Percentiles rank a stretch among this genome's conserved stretches.
Evolutionary conservation across 1,140 invertebrate species (phyloP).

Genomic region (Contarinia nasturtii): DNA sequence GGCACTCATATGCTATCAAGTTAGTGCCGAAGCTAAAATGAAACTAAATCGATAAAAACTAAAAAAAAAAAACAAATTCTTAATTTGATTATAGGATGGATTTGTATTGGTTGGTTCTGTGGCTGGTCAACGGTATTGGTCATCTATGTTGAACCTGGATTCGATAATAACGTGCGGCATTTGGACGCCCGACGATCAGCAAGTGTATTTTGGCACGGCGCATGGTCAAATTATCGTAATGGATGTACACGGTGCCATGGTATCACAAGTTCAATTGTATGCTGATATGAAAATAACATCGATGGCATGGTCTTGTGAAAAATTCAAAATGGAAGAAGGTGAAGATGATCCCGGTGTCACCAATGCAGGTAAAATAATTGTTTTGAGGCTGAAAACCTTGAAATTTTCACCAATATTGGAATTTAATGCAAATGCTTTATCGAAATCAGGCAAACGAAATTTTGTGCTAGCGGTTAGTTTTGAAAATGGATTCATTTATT

Average conservation of each 20-base stretch:
- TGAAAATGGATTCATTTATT: slow-evolving; percentile 69
- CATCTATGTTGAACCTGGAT: slow-evolving; percentile 87
- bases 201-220: slow-evolving; percentile 90
- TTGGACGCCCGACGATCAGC: slow-evolving; percentile 94
- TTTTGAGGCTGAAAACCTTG: too few species aligned
- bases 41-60: background rate
- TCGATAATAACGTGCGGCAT: slow-evolving; percentile 87
- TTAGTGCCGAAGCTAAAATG: slow-evolving; percentile 21
- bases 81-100: slow-evolving; percentile 45
- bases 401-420: background rate
- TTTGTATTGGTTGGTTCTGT: slow-evolving; percentile 93
- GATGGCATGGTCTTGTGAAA: slow-evolving; percentile 93
- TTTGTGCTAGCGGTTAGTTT: slow-evolving; percentile 77
- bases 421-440: slow-evolving; percentile 3
- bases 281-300: slow-evolving; percentile 63
- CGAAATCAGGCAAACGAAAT: slow-evolving; percentile 28
- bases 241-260: slow-evolving; percentile 88
- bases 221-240: slow-evolving; percentile 87
- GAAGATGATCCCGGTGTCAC: slow-evolving; percentile 41
- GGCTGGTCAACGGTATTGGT: slow-evolving; percentile 94
- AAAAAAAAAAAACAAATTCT: slow-evolving; percentile 3
- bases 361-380: slow-evolving; percentile 21
- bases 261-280: slow-evolving; percentile 70
- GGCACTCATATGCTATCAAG: slow-evolving; percentile 95
- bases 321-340: slow-evolving; percentile 94